phyloP scores from a whole-genome alignment of 1,140 invertebrate species.

The Pseudachorutes palmiensis region DNA sequence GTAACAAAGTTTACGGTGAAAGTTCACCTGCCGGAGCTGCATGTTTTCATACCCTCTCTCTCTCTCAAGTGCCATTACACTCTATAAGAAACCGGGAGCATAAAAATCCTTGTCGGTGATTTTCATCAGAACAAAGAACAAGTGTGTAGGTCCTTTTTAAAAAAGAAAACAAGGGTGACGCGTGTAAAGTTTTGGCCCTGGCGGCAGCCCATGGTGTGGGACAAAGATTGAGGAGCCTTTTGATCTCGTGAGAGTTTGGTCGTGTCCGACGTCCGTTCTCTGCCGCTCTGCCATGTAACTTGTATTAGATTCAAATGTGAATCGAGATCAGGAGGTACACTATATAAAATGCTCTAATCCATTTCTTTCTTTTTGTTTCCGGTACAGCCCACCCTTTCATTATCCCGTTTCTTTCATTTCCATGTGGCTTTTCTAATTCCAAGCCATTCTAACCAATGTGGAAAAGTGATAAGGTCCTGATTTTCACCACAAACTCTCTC shows the following conservation, averaged over 20 bases:
- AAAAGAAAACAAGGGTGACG: neutral
- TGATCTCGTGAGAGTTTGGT: slow-evolving; percentile 37
- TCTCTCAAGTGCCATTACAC: too few species aligned
- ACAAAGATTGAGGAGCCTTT: slow-evolving; percentile 25
- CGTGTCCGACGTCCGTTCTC: too few species aligned
- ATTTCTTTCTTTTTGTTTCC: slow-evolving; percentile 20
- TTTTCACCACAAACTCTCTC: too few species aligned
- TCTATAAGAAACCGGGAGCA: too few species aligned
- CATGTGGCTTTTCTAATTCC: too few species aligned
- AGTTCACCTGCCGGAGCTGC: neutral
- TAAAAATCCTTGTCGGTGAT: slow-evolving; percentile 10
- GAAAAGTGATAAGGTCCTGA: too few species aligned
- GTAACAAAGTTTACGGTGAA: neutral
- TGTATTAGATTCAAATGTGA: too few species aligned
- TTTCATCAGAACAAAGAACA: slow-evolving; percentile 15
- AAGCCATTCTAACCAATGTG: too few species aligned
- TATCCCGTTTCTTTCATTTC: too few species aligned
- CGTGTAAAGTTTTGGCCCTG: neutral
- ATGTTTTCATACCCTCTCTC: neutral
- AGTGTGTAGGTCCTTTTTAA: neutral
- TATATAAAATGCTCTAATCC: too few species aligned
- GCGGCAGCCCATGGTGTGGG: neutral
- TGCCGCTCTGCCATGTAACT: too few species aligned
- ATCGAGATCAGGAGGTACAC: too few species aligned
- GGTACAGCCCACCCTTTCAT: slow-evolving; percentile 4